Evolutionary conservation across 2,113 vertebrate genomes (phyloP).

Genomic region (Oncorhynchus tshawytscha): DNA sequence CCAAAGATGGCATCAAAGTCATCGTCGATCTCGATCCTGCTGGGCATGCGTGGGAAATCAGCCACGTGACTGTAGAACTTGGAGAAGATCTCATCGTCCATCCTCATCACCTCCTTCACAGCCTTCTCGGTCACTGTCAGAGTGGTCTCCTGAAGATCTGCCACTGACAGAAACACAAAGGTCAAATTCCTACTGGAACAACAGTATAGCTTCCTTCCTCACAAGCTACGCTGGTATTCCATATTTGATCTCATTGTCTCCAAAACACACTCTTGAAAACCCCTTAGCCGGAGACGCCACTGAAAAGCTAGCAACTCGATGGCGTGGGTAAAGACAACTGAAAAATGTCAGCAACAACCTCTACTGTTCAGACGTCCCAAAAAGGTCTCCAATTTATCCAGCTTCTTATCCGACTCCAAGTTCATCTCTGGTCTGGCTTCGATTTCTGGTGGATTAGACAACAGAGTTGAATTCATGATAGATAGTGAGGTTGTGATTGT

Average conservation of each 20-base stretch:
- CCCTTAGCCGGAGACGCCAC: too few relatives aligned
- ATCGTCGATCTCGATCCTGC: conserved; percentile 79
- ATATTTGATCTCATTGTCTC: too few relatives aligned
- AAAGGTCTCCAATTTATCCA: conserved; percentile 93
- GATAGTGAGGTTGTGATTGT: too few relatives aligned
- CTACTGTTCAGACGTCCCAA: conserved; percentile 91
- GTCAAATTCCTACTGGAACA: too few relatives aligned
- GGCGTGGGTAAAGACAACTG: too few relatives aligned
- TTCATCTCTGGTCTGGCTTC: conserved; percentile 86
- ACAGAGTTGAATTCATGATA: background rate
- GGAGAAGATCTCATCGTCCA: conserved; percentile 95
- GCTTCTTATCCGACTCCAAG: conserved; percentile 88
- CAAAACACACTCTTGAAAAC: too few relatives aligned
- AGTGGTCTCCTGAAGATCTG: conserved; percentile 87
- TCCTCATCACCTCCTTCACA: conserved; percentile 96
- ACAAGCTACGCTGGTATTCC: too few relatives aligned
- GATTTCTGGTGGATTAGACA: conserved; percentile 76
- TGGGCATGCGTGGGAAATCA: conserved; percentile 72
- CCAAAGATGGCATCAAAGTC: conserved; percentile 95
- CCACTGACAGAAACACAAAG: conserved; percentile 61
- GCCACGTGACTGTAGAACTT: conserved; percentile 86
- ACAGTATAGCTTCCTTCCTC: too few relatives aligned
- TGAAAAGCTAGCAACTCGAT: too few relatives aligned
- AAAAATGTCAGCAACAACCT: conserved; percentile 70
- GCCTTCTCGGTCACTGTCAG: conserved; percentile 90